Evolutionary conservation across 2,888 invertebrate genomes (phyloP), one percentile per base, ranked within the genome.

Genomic region (Megamerina dolium): DNA sequence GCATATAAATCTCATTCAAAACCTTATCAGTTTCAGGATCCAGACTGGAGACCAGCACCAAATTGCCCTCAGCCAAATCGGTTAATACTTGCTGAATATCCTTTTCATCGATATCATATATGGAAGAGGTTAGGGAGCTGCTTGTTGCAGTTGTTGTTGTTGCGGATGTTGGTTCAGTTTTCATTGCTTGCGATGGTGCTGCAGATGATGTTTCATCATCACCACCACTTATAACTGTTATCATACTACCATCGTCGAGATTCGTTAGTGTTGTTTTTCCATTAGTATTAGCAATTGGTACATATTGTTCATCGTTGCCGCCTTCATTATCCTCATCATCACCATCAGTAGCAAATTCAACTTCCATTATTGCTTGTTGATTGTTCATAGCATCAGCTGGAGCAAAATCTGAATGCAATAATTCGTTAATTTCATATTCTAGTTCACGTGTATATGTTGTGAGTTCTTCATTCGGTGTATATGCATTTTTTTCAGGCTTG

Each of bases 1-100:
- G 54, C 49, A 66, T 62, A 46, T 66, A 72, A 43, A 72, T 66
- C 53, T 72, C 70, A 53, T 71, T 64, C 17, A 66, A 46, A 21
- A 61, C 57, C 37, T 58, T 59, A 53, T 66, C 60, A 43, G 63
- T 54, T 10, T 59, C 57, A 1, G 64, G 55, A 56, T 69, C 63
- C 23, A 63, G 46, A 12, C 66, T 65, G 10, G 67, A 65, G 8
- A 72, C 70, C n/a, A 70, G 55, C 3, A 66, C 69, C 48, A 71
- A 52, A 5, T 68, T 61, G 14, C 70, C 70, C 27, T 66, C 62
- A 2, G 63, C 58, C 32, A 70, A 53, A 45, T 68, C 62, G 1
- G 53, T 55, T 31, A 70, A 52, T 39, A 70, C 66, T 50, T 60
- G 59, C 50, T 64, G 60, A 26, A 68, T 63, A 32, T 66, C 62